Evolutionary conservation across 1,140 invertebrate genomes (phyloP).

Genomic region (Halyomorpha halys): DNA sequence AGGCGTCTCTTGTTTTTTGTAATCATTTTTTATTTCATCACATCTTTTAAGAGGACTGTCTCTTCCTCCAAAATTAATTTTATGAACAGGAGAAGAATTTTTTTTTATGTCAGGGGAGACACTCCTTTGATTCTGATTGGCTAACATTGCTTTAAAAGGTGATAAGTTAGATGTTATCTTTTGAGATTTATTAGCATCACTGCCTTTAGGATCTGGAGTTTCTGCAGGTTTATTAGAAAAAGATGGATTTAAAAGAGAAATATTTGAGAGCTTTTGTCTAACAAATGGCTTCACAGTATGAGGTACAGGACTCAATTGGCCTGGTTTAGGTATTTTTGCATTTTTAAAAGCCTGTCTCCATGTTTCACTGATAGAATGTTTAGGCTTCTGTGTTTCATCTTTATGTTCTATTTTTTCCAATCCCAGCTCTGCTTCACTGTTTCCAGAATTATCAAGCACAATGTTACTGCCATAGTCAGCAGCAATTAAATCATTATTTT

Average conservation of each 20-base stretch:
- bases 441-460: conserved; percentile 1
- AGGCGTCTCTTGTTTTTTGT: neutral
- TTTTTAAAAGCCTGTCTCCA: conserved; percentile 33
- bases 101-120: conserved; percentile 1
- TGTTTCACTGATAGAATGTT: conserved; percentile 28
- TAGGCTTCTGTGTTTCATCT: conserved; percentile 11
- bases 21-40: conserved; percentile 1
- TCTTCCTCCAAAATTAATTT: neutral
- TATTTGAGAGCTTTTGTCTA: conserved; percentile 19
- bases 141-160: conserved; percentile 3
- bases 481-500: conserved; percentile 7
- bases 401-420: neutral
- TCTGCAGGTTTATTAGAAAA: neutral
- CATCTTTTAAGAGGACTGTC: conserved; percentile 1
- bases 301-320: conserved; percentile 25
- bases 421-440: neutral
- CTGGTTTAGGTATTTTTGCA: conserved; percentile 31
- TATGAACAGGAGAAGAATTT: conserved; percentile 3
- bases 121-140: conserved; percentile 16
- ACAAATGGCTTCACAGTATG: conserved; percentile 27
- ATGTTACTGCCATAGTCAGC: conserved; percentile 1
- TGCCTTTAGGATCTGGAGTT: neutral
- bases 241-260: neutral
- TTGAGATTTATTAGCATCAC: neutral
- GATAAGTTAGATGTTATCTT: neutral